A percentile compares a stretch with the other conserved stretches of the same genome.
Evolutionary conservation across 2,888 invertebrate species (phyloP).

Genomic region (Amblyteles armatorius): DNA sequence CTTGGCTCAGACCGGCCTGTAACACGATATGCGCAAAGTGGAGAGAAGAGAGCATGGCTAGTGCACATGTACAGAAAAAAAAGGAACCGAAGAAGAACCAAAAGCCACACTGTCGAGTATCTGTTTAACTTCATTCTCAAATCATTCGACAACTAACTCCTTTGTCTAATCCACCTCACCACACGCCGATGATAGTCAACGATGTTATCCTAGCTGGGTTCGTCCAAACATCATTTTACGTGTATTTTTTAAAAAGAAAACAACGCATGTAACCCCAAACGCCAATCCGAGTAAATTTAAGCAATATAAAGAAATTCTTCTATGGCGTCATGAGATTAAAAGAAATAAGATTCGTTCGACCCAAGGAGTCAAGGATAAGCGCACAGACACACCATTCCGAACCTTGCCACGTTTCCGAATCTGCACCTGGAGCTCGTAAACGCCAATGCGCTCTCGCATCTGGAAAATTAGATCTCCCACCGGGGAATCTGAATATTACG

Average conservation of each 20-base stretch:
- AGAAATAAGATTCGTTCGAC: too few species aligned
- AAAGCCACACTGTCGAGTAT: slow-evolving; percentile 54
- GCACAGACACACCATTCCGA: neutral
- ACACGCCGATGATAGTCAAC: neutral
- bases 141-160: slow-evolving; percentile 59
- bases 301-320: too few species aligned
- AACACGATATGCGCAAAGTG: slow-evolving; percentile 68
- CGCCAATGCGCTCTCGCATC: slow-evolving; percentile 62
- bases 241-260: neutral
- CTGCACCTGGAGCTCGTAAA: slow-evolving; percentile 55
- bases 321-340: too few species aligned
- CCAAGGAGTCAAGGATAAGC: too few species aligned
- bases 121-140: slow-evolving; percentile 66
- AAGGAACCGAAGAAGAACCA: slow-evolving; percentile 34
- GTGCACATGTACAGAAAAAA: slow-evolving; percentile 30
- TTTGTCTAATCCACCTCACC: slow-evolving; percentile 48
- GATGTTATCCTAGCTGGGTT: slow-evolving; percentile 20
- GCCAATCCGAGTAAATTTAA: too few species aligned
- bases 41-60: slow-evolving; percentile 4
- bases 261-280: too few species aligned
- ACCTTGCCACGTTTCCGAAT: neutral
- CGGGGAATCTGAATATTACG: slow-evolving; percentile 54
- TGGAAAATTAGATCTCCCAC: slow-evolving; percentile 75
- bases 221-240: neutral
- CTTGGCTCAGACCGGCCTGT: slow-evolving; percentile 48